Conservation (phyloP, 2,797 vertebrate species). For the Spheniscus humboldti region DNA sequence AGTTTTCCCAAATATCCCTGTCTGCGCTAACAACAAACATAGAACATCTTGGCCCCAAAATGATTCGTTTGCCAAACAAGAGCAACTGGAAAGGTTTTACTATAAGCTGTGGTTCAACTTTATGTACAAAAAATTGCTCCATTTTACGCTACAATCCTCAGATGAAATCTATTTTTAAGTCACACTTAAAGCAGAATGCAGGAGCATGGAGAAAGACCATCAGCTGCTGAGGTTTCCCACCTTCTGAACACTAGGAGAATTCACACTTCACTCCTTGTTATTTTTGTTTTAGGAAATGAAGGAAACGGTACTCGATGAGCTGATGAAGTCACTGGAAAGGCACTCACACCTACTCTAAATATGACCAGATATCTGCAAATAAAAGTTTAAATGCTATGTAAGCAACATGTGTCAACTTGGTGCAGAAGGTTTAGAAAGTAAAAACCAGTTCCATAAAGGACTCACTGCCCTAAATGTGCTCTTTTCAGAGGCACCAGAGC, state of each 20-base stretch:
- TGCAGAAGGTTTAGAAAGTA: not conserved
- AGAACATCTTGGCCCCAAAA: not conserved
- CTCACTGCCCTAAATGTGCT: not conserved
- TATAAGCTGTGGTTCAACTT: not conserved
- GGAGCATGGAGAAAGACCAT: not conserved
- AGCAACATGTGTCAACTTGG: not conserved
- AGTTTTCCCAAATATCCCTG: not conserved
- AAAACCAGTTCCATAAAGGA: not conserved
- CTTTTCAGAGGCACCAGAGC: not conserved
- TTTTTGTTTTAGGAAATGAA: slow-evolving; percentile 3
- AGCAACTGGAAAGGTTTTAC: not conserved
- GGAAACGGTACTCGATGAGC: not conserved
- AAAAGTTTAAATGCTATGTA: not conserved
- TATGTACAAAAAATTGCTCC: not conserved
- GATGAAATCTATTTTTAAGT: not conserved
- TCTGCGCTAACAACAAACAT: not conserved
- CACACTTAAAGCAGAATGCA: not conserved
- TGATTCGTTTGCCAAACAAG: not conserved
- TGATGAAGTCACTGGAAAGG: not conserved
- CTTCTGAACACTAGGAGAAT: not conserved
- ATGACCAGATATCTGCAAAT: not conserved
- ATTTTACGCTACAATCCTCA: not conserved
- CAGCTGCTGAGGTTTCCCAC: not conserved
- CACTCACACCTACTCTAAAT: not conserved
- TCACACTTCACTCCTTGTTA: not conserved